Base-by-base conservation (phyloP, 2,113 vertebrate genomes). In the Crypturellus undulatus region DNA sequence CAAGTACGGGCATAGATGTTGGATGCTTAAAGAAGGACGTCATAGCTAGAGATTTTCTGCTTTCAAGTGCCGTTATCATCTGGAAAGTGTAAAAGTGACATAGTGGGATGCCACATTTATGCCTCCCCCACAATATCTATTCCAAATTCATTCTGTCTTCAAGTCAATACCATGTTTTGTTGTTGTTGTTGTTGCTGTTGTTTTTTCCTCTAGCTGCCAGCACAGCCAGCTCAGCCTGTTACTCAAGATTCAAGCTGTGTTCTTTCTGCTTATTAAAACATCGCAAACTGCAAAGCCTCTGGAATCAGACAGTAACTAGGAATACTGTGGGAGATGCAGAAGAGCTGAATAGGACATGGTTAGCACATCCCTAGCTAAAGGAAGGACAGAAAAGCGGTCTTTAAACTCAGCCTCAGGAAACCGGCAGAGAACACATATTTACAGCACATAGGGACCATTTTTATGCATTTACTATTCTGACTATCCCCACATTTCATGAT, bases 261-360 rank as follows among this genome's bases (percentile, higher is more conserved):
- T 95, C 88, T 96, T 96, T 96, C 88, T 95, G 93, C 94, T 96
- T 96, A 96, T 96, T 96, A 97, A 96, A 96, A 95, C 93, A 93
- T 60, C 88, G 86, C 94, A 92, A 96, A 93, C 90, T 94, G 92
- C 83, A 96, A 84, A 90, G 94, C 90, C 96, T 95, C 94, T 97
- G 94, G 73, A 97, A 89, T 92, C 93, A 96, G 94, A 70, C 78
- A 81, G 90, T 81, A 93, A 63, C 92, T 94, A 83, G 92, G 69
- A 86, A 10, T 76, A 15, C 85, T 69, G 70, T 60, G 67, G 92
- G 88, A 95, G 77, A 96, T 49, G 85, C 90, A 92, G 86, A 83
- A 93, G 69, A 51, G 70, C 93, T 89, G 88, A 76, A 54, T 13
- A 4, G 9, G 2, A 88, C 79, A 65, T 43, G 83, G 58, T 89